Evolutionary conservation across 2,113 vertebrate species (phyloP), one percentile per base, ranked within the genome.

Genomic region (Camelus bactrianus): DNA sequence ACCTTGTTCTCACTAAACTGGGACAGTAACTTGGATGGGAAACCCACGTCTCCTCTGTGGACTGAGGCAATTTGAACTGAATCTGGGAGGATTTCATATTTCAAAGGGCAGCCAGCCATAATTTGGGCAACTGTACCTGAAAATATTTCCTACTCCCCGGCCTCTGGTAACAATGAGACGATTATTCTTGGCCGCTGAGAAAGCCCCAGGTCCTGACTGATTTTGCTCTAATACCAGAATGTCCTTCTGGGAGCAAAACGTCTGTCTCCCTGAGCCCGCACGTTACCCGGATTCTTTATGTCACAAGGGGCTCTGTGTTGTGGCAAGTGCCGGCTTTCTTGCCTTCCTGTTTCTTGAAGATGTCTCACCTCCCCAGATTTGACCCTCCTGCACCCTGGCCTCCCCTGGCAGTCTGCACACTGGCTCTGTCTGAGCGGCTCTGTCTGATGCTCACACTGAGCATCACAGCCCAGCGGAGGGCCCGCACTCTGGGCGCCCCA

Each of bases 281-380:
- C 1, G 0, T 26, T 6, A 6, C 72, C 38, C 1, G 0, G 73
- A 32, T 5, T n/a, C 82, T 38, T 9, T 0, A 6, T 0, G 8
- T 17, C 75, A 48, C 42, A 69, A 30, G 20, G 42, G 48, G 14
- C 76, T 83, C 65, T 75, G 82, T 62, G 3, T 24, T 35, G 15
- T 1, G 20, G 32, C n/a, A 11, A 24, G 62, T 32, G 22, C 1
- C 0, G 54, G 17, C 20, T 35, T n/a, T 54, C 73, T 76, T 30
- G 42, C 14, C 70, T 62, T 73, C 56, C 28, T 22, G 22, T 48
- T 67, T 30, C 80, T 12, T 0, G 4, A 80, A 75, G 50, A n/a
- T 1, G n/a, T 38, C 35, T 32, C n/a, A 0, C 42, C 46, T 76
- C 64, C 32, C 60, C 72, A 26, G 0, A 64, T 20, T 7, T 3